A percentile compares a stretch with the other conserved stretches of the same genome.
phyloP scores from a whole-genome alignment of 1,140 invertebrate species.

The Frieseomelitta varia region DNA sequence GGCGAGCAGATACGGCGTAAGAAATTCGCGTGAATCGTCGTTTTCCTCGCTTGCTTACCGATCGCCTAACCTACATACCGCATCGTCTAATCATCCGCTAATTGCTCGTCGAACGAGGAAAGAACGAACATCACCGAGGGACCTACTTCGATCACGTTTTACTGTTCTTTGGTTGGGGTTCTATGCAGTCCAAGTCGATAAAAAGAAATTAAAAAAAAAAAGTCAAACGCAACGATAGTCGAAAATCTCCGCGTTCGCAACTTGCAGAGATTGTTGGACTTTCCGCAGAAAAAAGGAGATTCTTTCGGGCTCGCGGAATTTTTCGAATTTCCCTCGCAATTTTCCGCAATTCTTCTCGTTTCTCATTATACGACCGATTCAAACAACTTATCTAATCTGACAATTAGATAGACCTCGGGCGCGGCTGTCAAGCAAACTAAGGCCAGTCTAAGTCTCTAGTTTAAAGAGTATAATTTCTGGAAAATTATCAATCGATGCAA shows the following conservation, averaged over 20 bases:
- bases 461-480: not conserved
- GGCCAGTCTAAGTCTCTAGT: not conserved
- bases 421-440: slow-evolving; percentile 2
- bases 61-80: slow-evolving; percentile 48
- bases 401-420: not conserved
- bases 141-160: slow-evolving; percentile 37
- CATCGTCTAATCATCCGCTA: slow-evolving; percentile 53
- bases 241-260: not conserved
- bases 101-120: slow-evolving; percentile 35
- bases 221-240: not conserved
- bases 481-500: not conserved
- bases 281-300: too few species aligned
- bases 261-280: not conserved
- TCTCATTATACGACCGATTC: not conserved
- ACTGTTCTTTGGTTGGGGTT: not conserved
- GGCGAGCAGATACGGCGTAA: not conserved
- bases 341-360: too few species aligned
- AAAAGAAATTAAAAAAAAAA: not conserved
- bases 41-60: not conserved
- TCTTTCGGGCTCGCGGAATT: too few species aligned
- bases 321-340: too few species aligned
- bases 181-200: not conserved
- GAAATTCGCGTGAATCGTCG: not conserved
- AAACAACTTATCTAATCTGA: slow-evolving; percentile 14
- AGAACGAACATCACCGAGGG: slow-evolving; percentile 12